Evolutionary conservation across 2,888 invertebrate species (phyloP).

Genomic region (Kryphioiulus occultus): DNA sequence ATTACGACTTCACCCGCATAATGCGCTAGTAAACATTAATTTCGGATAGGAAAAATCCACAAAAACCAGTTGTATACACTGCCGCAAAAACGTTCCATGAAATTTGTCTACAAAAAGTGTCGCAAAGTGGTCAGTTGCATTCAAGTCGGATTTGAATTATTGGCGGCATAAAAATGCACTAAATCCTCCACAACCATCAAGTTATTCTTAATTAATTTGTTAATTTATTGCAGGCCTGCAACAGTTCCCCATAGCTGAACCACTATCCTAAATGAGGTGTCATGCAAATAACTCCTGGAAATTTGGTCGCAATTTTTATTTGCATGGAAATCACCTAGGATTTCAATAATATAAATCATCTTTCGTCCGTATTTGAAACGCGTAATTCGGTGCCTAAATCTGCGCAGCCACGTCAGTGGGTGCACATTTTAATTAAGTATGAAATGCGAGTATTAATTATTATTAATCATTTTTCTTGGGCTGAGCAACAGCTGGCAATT

Average conservation of each 20-base stretch:
- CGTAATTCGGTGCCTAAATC: slow-evolving; percentile 2
- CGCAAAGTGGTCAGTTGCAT: not conserved
- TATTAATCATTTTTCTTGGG: slow-evolving; percentile 21
- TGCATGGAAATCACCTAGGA: not conserved
- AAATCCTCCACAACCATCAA: not conserved
- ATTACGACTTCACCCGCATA: not conserved
- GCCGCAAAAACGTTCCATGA: not conserved
- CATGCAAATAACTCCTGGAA: not conserved
- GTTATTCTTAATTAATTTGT: not conserved
- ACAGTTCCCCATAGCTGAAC: not conserved
- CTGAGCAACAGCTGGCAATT: slow-evolving; percentile 9
- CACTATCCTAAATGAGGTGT: not conserved
- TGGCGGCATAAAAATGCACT: not conserved
- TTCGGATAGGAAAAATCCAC: not conserved
- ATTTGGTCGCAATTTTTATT: not conserved
- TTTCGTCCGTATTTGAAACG: not conserved
- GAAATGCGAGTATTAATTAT: slow-evolving; percentile 26
- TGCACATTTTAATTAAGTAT: slow-evolving; percentile 35
- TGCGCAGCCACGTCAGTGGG: not conserved
- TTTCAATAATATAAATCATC: not conserved
- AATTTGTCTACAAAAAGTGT: not conserved
- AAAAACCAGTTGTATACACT: not conserved
- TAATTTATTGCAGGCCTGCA: not conserved
- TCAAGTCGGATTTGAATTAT: not conserved
- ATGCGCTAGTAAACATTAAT: not conserved